Evolutionary conservation across 2,888 invertebrate genomes (phyloP).

Genomic region (Lasioglossum zephyrum): DNA sequence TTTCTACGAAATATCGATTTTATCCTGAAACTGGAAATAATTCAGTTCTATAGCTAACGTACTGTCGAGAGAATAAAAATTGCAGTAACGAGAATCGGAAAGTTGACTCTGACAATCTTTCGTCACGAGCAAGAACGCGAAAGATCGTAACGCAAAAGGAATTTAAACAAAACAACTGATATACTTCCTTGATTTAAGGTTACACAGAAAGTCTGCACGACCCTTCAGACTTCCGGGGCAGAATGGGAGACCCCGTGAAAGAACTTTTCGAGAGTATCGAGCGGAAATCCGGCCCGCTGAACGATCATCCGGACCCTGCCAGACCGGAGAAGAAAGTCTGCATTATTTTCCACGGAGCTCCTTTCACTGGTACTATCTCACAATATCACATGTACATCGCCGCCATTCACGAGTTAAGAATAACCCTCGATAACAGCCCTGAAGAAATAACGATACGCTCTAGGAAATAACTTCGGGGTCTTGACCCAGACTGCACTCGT

Average conservation of each 20-base stretch:
- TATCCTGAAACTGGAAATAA: no score
- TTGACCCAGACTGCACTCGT: not conserved
- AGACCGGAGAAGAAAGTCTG: conserved; percentile 77
- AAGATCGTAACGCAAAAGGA: not conserved
- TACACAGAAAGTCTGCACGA: conserved; percentile 73
- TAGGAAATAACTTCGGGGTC: not conserved
- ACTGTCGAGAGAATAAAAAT: no score
- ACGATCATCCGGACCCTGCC: conserved; percentile 42
- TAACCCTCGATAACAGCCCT: not conserved
- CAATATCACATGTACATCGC: not conserved
- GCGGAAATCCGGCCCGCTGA: not conserved
- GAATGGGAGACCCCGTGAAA: conserved; percentile 77
- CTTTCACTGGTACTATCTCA: conserved; percentile 80
- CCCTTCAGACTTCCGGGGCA: conserved; percentile 60
- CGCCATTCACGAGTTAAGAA: not conserved
- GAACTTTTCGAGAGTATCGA: conserved; percentile 70
- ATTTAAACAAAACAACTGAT: not conserved
- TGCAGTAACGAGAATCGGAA: no score
- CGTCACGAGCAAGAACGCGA: not conserved
- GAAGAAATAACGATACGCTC: conserved; percentile 10
- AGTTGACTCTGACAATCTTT: not conserved
- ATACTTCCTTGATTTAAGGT: conserved; percentile 51
- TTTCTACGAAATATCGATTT: no score
- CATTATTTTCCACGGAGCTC: conserved; percentile 85
- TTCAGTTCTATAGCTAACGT: no score